phyloP scores from a whole-genome alignment of 2,797 vertebrate genomes.

The Microtus agrestis region DNA sequence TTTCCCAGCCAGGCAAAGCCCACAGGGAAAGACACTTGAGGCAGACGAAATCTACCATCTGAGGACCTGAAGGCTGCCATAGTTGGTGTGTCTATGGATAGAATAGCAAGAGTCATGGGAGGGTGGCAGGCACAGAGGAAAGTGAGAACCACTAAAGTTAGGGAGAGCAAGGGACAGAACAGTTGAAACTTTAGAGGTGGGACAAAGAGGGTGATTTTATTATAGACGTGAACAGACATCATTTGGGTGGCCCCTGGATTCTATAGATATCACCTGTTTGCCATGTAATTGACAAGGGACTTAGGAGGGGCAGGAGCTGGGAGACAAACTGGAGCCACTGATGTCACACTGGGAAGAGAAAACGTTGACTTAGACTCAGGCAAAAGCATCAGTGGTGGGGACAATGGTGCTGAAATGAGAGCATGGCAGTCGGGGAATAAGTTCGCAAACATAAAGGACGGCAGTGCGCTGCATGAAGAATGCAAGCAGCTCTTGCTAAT shows the following conservation, averaged over 20 bases:
- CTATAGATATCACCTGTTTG: not conserved
- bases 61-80: not conserved
- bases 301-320: not conserved
- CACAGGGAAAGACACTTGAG: not conserved
- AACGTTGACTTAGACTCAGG: not conserved
- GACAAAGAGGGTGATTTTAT: not conserved
- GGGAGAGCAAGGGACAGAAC: not conserved
- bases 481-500: slow-evolving; percentile 52
- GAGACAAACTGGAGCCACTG: not conserved
- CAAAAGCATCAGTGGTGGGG: not conserved
- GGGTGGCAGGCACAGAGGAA: not conserved
- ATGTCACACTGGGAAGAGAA: not conserved
- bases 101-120: not conserved
- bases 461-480: slow-evolving; percentile 7
- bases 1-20: not conserved
- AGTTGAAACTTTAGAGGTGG: not conserved
- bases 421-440: not conserved
- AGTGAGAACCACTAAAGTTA: not conserved
- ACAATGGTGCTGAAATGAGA: slow-evolving; percentile 8
- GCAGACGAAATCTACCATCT: slow-evolving; percentile 1
- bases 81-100: not conserved
- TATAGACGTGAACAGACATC: not conserved
- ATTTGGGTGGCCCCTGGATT: not conserved
- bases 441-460: not conserved
- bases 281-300: not conserved